Conservation (phyloP, 2,797 vertebrate species). For the Myiotriccus ornatus region DNA sequence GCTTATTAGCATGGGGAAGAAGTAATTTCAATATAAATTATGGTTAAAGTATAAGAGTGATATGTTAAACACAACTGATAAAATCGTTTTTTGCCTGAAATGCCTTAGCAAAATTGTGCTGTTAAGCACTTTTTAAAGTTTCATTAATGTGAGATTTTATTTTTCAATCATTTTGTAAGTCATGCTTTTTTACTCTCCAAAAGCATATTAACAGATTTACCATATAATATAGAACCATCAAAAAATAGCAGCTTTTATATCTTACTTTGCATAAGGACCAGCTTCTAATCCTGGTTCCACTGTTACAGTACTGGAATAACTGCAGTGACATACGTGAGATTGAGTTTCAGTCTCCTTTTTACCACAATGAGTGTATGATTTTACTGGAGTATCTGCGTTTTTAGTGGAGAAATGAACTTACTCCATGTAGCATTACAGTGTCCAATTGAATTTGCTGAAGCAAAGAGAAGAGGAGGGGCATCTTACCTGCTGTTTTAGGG, state of each 20-base stretch:
- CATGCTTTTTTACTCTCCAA: background rate
- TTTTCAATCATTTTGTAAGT: constrained; percentile 18
- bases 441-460: background rate
- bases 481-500: background rate
- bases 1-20: constrained; percentile 25
- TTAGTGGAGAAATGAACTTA: background rate
- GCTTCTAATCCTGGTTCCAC: background rate
- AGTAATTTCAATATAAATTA: constrained; percentile 30
- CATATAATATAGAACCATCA: background rate
- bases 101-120: background rate
- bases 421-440: background rate
- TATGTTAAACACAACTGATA: constrained; percentile 45
- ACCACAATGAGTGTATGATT: background rate
- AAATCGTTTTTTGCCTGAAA: background rate
- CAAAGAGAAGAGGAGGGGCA: background rate
- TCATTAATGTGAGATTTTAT: constrained; percentile 40
- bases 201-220: background rate
- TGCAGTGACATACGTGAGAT: background rate
- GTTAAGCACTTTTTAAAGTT: constrained; percentile 37
- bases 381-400: background rate
- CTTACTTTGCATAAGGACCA: background rate
- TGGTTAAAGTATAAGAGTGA: constrained; percentile 11
- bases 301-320: background rate
- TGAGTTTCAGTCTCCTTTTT: background rate
- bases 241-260: background rate